These are phyloP conservation scores for Lonchura striata DNA, from an alignment of 2,113 vertebrate species.

Conservation along the genomic window DNA sequence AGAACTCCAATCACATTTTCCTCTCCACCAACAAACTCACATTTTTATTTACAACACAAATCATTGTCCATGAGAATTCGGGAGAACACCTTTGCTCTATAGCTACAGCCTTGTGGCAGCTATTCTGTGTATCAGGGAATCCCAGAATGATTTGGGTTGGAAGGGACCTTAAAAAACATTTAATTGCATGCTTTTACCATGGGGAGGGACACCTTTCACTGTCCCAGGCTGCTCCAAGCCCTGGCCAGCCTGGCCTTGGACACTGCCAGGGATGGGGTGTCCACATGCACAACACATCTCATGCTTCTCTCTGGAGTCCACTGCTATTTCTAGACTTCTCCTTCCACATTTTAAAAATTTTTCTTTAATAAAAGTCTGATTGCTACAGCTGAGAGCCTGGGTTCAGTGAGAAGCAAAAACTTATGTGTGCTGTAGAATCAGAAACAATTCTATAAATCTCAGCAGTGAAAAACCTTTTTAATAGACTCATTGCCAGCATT, in stretches of 20 bases:
- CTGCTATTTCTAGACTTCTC: neutral
- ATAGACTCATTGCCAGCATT: neutral
- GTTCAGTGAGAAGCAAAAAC: neutral
- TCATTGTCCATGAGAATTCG: neutral
- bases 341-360: neutral
- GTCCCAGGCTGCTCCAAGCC: rapidly evolving
- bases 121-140: neutral
- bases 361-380: neutral
- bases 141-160: neutral
- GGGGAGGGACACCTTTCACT: neutral
- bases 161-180: neutral
- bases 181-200: rapidly evolving
- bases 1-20: neutral
- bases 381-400: neutral
- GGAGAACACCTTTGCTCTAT: neutral
- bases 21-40: neutral
- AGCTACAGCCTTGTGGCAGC: neutral
- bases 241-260: rapidly evolving
- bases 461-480: neutral
- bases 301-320: neutral
- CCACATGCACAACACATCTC: rapidly evolving
- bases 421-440: neutral
- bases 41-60: neutral
- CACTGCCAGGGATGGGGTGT: neutral
- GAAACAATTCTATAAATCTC: neutral